Evolutionary conservation across 2,113 vertebrate species (phyloP).

Genomic region (Merops nubicus): DNA sequence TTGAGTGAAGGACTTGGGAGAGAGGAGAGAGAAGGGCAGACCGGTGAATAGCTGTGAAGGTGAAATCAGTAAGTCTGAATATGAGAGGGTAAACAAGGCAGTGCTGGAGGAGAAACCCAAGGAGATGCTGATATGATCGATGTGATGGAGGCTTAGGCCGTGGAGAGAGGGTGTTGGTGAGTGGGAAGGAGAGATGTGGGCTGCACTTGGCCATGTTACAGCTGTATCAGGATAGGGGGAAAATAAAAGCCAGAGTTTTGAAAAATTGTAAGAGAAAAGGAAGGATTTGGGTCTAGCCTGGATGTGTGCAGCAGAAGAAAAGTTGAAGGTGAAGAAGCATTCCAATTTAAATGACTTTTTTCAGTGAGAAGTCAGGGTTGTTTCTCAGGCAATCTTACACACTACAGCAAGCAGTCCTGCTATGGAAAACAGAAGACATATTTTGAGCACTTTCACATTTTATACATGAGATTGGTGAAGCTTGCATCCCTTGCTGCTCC

Average conservation of each 20-base stretch:
- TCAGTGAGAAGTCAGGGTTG: not conserved
- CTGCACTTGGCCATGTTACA: not conserved
- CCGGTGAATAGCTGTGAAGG: not conserved
- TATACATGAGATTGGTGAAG: not conserved
- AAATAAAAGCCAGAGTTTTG: not conserved
- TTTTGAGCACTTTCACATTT: not conserved
- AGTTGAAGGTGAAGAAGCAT: not conserved
- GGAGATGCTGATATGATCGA: not conserved
- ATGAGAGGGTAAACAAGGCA: not conserved
- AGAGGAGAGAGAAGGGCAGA: not conserved
- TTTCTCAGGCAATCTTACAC: not conserved
- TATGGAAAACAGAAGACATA: not conserved
- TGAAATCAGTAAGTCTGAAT: not conserved
- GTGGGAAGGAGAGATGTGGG: not conserved
- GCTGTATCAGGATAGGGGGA: not conserved
- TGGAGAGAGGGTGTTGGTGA: not conserved
- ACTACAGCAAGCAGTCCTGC: not conserved
- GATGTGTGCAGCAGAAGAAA: not conserved
- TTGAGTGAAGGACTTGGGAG: not conserved
- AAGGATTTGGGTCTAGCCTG: not conserved
- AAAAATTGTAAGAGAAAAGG: not conserved
- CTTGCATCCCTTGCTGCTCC: not conserved
- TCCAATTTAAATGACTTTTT: not conserved
- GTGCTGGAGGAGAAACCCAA: not conserved
- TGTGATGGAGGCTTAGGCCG: not conserved